phyloP scores from a whole-genome alignment of 2,888 invertebrate species.

The Rhimphoctona megacephalus region DNA sequence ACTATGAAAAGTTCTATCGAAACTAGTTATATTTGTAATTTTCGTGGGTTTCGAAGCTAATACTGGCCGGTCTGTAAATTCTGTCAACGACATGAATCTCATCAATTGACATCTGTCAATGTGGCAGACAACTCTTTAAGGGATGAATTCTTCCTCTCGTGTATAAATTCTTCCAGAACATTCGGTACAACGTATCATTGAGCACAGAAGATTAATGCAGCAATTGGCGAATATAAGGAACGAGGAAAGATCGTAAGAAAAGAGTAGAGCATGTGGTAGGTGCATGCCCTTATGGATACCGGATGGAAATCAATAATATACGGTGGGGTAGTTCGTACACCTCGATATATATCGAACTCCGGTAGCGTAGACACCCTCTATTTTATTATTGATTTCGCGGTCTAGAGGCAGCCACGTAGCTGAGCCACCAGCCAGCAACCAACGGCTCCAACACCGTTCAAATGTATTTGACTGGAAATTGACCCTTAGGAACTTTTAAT shows the following conservation, averaged over 20 bases:
- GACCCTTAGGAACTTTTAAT: conserved; percentile 80
- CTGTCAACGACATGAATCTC: background rate
- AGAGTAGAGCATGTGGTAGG: conserved; percentile 18
- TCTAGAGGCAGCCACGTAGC: conserved; percentile 61
- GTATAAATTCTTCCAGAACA: background rate
- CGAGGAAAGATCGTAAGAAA: conserved; percentile 31
- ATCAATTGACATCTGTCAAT: background rate
- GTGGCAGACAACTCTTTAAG: background rate
- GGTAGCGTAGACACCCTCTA: conserved; percentile 64
- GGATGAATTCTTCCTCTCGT: background rate
- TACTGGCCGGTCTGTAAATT: background rate
- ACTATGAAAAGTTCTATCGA: background rate
- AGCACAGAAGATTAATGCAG: background rate
- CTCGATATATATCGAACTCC: conserved; percentile 50
- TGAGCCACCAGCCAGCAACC: conserved; percentile 56
- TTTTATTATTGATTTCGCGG: conserved; percentile 77
- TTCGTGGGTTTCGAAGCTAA: background rate
- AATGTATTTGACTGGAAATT: conserved; percentile 81
- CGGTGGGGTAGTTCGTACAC: conserved; percentile 57
- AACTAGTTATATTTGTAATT: background rate
- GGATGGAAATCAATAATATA: conserved; percentile 68
- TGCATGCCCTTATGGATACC: conserved; percentile 18
- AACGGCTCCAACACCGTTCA: conserved; percentile 72
- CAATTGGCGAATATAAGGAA: background rate
- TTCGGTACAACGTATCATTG: background rate